phyloP scores from a whole-genome alignment of 2,113 vertebrate genomes.

The Lophochroa leadbeateri region DNA sequence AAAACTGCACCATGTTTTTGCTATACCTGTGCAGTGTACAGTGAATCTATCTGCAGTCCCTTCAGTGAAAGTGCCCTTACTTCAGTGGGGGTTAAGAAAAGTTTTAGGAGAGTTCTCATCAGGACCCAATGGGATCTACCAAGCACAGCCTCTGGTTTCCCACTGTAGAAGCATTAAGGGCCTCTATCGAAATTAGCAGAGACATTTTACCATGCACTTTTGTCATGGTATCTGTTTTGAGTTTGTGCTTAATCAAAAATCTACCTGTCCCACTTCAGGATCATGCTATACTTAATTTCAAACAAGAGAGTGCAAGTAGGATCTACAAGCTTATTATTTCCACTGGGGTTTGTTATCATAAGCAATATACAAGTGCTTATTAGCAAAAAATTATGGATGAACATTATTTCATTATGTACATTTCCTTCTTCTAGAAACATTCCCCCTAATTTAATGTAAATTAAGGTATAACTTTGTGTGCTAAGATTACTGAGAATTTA shows the following conservation, averaged over 20 bases:
- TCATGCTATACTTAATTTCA: neutral
- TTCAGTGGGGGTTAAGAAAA: neutral
- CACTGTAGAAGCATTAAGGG: neutral
- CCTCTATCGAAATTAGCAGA: neutral
- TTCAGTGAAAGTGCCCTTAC: neutral
- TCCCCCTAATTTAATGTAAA: neutral
- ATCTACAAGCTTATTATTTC: neutral
- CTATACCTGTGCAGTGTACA: neutral
- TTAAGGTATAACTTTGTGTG: neutral
- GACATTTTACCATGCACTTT: neutral
- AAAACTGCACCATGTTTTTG: accelerated
- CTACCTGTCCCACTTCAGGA: neutral
- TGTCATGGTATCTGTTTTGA: neutral
- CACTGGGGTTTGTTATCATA: neutral
- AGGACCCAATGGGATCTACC: neutral
- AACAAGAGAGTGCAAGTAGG: neutral
- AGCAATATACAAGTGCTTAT: neutral
- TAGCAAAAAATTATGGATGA: neutral
- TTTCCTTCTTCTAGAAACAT: neutral
- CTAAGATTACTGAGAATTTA: neutral
- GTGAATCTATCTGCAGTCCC: neutral
- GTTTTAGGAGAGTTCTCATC: neutral
- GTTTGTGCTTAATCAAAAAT: neutral
- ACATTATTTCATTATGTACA: neutral
- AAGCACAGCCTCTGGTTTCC: neutral